Conservation (phyloP, 1,140 invertebrate genomes). For the Gonioctena quinquepunctata region DNA sequence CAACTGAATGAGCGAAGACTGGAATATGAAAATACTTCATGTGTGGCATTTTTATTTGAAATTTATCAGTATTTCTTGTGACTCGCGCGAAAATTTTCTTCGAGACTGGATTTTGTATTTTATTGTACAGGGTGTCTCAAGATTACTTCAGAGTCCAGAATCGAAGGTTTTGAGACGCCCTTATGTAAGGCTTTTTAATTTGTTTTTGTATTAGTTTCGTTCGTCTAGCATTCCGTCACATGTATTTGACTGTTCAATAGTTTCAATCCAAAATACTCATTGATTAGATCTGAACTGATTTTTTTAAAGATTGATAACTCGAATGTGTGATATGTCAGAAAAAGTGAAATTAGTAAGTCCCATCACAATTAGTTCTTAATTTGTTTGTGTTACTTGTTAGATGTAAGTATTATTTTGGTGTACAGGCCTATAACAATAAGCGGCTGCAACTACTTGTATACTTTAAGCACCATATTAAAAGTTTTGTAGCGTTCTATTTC, state of each 20-base stretch:
- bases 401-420: conserved; percentile 27
- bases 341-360: conserved; percentile 11
- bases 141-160: not conserved
- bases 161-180: conserved; percentile 5
- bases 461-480: conserved; percentile 31
- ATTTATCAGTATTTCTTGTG: conserved; percentile 3
- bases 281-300: conserved; percentile 10
- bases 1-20: conserved; percentile 10
- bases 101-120: conserved; percentile 24
- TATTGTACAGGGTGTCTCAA: not conserved
- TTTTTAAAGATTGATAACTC: conserved; percentile 17
- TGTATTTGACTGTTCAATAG: conserved; percentile 10
- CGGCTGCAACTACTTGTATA: conserved; percentile 28
- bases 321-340: conserved; percentile 25
- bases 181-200: not conserved
- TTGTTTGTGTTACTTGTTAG: conserved; percentile 17
- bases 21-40: not conserved
- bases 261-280: conserved; percentile 23
- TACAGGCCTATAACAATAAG: conserved; percentile 21
- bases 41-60: conserved; percentile 14
- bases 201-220: conserved; percentile 20
- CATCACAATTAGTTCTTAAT: conserved; percentile 10
- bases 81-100: conserved; percentile 16
- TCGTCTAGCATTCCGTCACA: conserved; percentile 18
- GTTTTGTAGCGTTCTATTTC: conserved; percentile 30